These are phyloP conservation scores for Argynnis bischoffii DNA, from an alignment of 2,888 invertebrate genomes.

Conservation along the genomic window DNA sequence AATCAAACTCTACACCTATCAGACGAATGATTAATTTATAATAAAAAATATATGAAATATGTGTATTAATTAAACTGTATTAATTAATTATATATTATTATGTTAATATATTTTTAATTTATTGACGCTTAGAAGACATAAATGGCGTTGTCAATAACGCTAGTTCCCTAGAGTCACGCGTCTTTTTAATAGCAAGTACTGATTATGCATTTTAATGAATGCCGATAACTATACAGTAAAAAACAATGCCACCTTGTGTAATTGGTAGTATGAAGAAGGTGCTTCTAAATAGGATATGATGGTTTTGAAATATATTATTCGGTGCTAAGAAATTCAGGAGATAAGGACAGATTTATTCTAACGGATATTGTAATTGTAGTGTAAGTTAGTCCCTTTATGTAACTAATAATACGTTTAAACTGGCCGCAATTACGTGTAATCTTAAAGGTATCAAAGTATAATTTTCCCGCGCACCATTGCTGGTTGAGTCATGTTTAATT, in stretches of 20 bases:
- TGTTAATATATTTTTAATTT: slow-evolving; percentile 11
- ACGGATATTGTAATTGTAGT: not conserved
- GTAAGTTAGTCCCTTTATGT: slow-evolving; percentile 2
- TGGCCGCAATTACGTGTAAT: slow-evolving; percentile 23
- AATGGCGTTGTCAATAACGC: slow-evolving; percentile 6
- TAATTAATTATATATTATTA: too few relatives aligned
- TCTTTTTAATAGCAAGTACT: slow-evolving; percentile 8
- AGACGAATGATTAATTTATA: too few relatives aligned
- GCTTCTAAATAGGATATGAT: not conserved
- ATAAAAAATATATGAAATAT: too few relatives aligned
- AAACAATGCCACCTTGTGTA: not conserved
- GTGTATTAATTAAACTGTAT: too few relatives aligned
- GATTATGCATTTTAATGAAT: slow-evolving; percentile 5
- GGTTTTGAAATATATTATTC: not conserved
- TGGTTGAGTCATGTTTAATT: slow-evolving; percentile 19
- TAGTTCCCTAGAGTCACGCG: slow-evolving; percentile 9
- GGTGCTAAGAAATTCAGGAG: too few relatives aligned
- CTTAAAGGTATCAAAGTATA: slow-evolving; percentile 5
- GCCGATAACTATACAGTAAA: not conserved
- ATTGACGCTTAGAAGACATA: not conserved
- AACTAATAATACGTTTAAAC: slow-evolving; percentile 8
- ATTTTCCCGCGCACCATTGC: slow-evolving; percentile 3
- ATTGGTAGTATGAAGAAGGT: not conserved
- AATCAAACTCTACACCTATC: too few relatives aligned
- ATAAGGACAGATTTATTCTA: too few relatives aligned